These are phyloP conservation scores for Zygaena filipendulae DNA, from an alignment of 2,888 invertebrate genomes.

Conservation along the genomic window DNA sequence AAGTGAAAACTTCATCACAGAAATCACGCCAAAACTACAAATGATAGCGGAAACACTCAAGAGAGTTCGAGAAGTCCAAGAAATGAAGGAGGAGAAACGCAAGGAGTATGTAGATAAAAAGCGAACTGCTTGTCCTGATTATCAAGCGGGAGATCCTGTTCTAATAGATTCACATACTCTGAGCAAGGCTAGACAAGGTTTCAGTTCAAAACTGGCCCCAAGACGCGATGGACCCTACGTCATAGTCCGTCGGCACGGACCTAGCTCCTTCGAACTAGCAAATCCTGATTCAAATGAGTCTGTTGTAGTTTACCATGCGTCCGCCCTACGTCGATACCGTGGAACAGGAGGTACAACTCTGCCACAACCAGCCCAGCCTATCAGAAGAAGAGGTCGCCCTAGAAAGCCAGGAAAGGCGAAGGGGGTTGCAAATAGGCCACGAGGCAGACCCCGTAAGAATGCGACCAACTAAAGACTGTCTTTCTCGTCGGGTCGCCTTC, in stretches of 20 bases:
- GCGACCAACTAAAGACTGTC: too few species aligned
- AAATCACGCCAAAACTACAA: slow-evolving; percentile 5
- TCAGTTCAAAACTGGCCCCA: slow-evolving; percentile 5
- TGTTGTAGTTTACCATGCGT: slow-evolving; percentile 3
- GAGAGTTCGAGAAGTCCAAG: slow-evolving; percentile 1
- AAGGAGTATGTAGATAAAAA: slow-evolving; percentile 2
- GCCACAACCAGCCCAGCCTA: slow-evolving; percentile 1
- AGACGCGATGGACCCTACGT: slow-evolving; percentile 8
- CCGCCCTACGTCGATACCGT: slow-evolving; percentile 1
- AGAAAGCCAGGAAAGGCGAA: background rate
- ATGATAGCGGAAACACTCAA: slow-evolving; percentile 1
- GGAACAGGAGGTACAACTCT: background rate
- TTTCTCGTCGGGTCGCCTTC: too few species aligned
- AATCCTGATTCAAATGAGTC: background rate
- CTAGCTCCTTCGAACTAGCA: slow-evolving; percentile 10
- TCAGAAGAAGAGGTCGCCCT: slow-evolving; percentile 4
- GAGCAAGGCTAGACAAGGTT: slow-evolving; percentile 8
- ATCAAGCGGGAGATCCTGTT: slow-evolving; percentile 5
- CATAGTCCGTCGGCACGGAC: slow-evolving; percentile 9
- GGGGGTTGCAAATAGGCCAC: background rate
- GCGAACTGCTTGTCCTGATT: background rate
- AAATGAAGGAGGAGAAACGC: slow-evolving; percentile 1
- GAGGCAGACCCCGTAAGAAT: background rate
- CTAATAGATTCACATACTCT: slow-evolving; percentile 3
- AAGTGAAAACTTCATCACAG: slow-evolving; percentile 1